phyloP scores from a whole-genome alignment of 2,113 vertebrate genomes.

The Plecotus auritus region DNA sequence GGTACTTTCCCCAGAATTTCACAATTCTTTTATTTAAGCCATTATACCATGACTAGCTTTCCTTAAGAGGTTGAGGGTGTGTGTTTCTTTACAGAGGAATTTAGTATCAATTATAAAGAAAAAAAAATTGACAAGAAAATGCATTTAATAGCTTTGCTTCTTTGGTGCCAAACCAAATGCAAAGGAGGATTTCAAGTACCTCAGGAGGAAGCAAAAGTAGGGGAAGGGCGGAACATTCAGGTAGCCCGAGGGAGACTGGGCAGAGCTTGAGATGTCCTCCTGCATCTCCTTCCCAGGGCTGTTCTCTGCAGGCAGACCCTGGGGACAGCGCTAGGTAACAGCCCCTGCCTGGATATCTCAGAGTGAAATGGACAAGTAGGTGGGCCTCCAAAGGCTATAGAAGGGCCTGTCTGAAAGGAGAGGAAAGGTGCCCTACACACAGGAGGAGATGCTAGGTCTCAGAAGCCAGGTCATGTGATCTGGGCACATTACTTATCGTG shows the following conservation, averaged over 20 bases:
- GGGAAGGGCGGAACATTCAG: not conserved
- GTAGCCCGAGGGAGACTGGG: not conserved
- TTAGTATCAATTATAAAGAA: constrained; percentile 8
- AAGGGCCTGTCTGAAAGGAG: not conserved
- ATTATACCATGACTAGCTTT: constrained; percentile 2
- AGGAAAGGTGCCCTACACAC: not conserved
- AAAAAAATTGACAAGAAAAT: constrained; percentile 10
- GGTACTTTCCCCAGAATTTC: not conserved
- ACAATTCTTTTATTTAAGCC: not conserved
- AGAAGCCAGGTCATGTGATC: not conserved
- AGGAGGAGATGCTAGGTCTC: not conserved
- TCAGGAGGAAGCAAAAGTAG: not conserved
- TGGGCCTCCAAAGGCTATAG: not conserved
- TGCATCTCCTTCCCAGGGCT: not conserved
- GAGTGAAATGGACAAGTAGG: not conserved
- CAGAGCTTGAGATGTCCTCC: not conserved
- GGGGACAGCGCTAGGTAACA: not conserved
- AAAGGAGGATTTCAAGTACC: not conserved
- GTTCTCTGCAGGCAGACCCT: not conserved
- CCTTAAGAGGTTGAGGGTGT: not conserved
- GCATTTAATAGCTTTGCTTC: constrained; percentile 25
- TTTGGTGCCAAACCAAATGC: constrained; percentile 23
- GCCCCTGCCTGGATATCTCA: not conserved
- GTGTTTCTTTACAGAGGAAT: not conserved
- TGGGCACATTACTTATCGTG: not conserved